Percentiles rank a stretch among this genome's conserved stretches.
phyloP scores from a whole-genome alignment of 2,113 vertebrate species.

The Pycnonotus jocosus region DNA sequence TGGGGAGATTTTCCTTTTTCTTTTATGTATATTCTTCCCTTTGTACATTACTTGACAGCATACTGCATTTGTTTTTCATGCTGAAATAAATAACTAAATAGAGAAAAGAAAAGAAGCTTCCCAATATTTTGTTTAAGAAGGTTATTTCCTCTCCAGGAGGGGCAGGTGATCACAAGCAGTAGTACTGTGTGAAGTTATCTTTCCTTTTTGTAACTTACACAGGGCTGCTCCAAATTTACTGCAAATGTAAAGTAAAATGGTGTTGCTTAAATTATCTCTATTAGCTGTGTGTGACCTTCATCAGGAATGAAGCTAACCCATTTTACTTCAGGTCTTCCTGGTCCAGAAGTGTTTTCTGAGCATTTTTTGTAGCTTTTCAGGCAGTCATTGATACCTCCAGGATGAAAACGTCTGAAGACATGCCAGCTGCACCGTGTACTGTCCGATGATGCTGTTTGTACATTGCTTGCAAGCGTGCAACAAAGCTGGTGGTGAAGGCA shows the following conservation, averaged over 20 bases:
- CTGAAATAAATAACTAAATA: not conserved
- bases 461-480: too few species aligned
- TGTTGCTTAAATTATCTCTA: not conserved
- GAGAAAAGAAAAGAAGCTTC: not conserved
- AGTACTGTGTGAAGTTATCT: not conserved
- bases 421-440: accelerated
- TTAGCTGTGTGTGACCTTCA: not conserved
- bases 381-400: not conserved
- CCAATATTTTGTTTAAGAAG: not conserved
- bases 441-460: not conserved
- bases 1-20: not conserved
- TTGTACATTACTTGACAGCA: not conserved
- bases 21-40: not conserved
- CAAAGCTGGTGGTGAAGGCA: not conserved
- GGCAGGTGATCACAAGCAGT: not conserved
- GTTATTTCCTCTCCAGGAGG: not conserved
- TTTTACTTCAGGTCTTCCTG: not conserved
- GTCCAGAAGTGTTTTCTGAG: not conserved
- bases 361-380: not conserved
- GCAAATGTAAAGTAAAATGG: not conserved
- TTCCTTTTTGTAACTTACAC: not conserved
- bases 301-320: not conserved
- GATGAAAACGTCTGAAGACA: accelerated
- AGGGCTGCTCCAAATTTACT: not conserved
- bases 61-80: not conserved